Evolutionary conservation across 2,888 invertebrate genomes (phyloP).

Genomic region (Blastobasis lacticolella): DNA sequence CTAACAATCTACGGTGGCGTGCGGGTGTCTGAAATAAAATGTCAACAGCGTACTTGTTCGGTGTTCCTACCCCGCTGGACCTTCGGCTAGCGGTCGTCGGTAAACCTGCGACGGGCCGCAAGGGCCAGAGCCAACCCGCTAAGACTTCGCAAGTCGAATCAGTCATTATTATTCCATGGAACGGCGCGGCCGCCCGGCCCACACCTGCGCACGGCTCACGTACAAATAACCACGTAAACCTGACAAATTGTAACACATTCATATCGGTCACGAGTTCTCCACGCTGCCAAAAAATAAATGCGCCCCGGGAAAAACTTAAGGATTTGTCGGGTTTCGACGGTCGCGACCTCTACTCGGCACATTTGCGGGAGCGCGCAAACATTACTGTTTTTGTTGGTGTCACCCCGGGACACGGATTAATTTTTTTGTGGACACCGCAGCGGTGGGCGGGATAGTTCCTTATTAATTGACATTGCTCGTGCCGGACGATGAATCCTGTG

Average conservation of each 20-base stretch:
- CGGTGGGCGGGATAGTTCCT: neutral
- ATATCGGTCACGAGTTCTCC: slow-evolving; percentile 50
- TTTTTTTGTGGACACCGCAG: neutral
- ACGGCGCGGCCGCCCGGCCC: slow-evolving; percentile 34
- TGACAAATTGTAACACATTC: slow-evolving; percentile 68
- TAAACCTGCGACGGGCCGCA: no score
- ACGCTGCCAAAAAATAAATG: slow-evolving; percentile 41
- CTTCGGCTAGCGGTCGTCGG: no score
- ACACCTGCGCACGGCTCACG: slow-evolving; percentile 52
- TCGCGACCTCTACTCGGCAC: slow-evolving; percentile 28
- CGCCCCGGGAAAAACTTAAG: slow-evolving; percentile 29
- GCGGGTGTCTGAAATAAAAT: no score
- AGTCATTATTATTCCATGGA: slow-evolving; percentile 61
- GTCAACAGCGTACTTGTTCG: no score
- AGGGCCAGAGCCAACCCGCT: no score
- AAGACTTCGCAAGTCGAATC: slow-evolving; percentile 44
- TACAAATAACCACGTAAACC: slow-evolving; percentile 67
- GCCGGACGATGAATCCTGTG: no score
- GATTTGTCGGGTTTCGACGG: slow-evolving; percentile 29
- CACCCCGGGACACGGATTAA: slow-evolving; percentile 23
- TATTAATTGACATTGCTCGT: no score
- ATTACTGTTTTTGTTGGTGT: slow-evolving; percentile 32
- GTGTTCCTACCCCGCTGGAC: no score
- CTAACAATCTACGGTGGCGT: no score
- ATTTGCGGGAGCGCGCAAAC: slow-evolving; percentile 30